A percentile compares a stretch with the other conserved stretches of the same genome.
phyloP scores from a whole-genome alignment of 2,797 vertebrate genomes.

The Enteromius fasciolatus region DNA sequence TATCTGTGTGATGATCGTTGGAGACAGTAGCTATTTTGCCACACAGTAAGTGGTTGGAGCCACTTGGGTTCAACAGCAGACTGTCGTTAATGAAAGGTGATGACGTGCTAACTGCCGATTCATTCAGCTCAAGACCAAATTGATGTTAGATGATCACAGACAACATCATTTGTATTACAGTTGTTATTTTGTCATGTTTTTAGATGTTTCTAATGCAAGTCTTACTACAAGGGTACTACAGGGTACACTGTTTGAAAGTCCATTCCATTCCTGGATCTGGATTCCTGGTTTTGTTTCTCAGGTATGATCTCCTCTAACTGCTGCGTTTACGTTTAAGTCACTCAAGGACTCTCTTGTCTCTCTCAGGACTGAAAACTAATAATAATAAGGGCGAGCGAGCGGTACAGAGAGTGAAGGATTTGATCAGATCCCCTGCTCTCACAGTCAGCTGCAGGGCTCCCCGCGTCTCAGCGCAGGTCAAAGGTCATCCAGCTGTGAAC shows the following conservation, averaged over 20 bases:
- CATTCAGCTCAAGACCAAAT: not conserved
- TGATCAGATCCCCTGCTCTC: conserved; percentile 69
- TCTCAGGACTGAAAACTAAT: not conserved
- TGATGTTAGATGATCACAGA: not conserved
- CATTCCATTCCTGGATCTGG: too few species aligned
- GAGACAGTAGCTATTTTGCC: conserved; percentile 33
- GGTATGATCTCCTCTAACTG: not conserved
- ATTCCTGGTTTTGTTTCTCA: not conserved
- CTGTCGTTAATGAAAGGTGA: not conserved
- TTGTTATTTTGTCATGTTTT: not conserved
- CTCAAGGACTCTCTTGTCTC: conserved; percentile 1
- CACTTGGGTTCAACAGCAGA: not conserved
- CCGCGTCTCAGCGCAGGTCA: conserved; percentile 77
- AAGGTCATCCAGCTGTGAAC: conserved; percentile 81
- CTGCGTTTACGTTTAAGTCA: not conserved
- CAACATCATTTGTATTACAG: not conserved
- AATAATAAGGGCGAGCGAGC: conserved; percentile 17
- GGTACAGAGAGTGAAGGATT: conserved; percentile 57
- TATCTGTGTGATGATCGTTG: conserved; percentile 31
- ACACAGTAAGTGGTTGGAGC: not conserved
- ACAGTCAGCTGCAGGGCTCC: conserved; percentile 78
- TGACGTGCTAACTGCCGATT: not conserved
- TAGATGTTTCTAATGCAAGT: not conserved
- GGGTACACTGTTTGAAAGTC: not conserved
- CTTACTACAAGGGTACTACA: not conserved